phyloP scores from a whole-genome alignment of 1,140 invertebrate species.

The Brachionus angularis region DNA sequence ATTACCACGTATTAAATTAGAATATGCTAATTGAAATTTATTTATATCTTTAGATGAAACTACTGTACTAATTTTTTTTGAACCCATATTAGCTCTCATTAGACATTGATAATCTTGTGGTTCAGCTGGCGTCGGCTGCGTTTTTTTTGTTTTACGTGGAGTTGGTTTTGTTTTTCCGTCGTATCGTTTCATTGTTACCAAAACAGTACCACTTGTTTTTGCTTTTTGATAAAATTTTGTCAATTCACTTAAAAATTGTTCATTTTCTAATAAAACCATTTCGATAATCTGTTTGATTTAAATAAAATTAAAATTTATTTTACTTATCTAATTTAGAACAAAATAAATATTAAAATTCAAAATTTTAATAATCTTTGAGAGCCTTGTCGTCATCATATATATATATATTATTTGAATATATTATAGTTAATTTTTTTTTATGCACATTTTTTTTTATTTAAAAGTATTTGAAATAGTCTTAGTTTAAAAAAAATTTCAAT shows the following conservation, averaged over 20 bases:
- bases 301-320: background rate
- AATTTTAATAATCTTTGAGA: no score
- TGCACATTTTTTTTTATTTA: no score
- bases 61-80: conserved; percentile 73
- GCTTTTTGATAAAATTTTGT: conserved; percentile 59
- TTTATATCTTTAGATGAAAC: conserved; percentile 71
- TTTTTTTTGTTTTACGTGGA: conserved; percentile 50
- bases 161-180: conserved; percentile 70
- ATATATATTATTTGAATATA: no score
- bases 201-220: conserved; percentile 54
- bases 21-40: conserved; percentile 77
- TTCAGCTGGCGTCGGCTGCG: conserved; percentile 61
- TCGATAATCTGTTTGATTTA: background rate
- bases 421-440: conserved; percentile 1
- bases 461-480: no score
- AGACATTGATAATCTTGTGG: conserved; percentile 69
- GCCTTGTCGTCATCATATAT: conserved; percentile 23
- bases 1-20: conserved; percentile 75
- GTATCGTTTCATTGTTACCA: conserved; percentile 61
- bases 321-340: no score
- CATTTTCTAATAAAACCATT: conserved; percentile 39
- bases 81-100: conserved; percentile 67
- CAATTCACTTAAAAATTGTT: conserved; percentile 59
- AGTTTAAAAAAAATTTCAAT: background rate
- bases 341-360: no score